Conservation (phyloP, 2,797 vertebrate species). For the Vespertilio murinus region DNA sequence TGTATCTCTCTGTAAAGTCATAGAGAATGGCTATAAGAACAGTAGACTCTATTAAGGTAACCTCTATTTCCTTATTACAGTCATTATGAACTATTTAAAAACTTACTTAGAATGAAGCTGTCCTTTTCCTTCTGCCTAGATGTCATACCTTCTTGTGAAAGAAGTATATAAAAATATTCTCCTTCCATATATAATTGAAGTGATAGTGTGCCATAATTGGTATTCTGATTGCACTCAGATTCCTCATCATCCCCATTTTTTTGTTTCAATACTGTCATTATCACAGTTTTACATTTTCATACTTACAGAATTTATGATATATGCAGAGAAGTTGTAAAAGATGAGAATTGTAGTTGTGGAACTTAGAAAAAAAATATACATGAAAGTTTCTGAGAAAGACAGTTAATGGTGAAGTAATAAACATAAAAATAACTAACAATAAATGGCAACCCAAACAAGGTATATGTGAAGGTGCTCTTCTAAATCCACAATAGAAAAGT, state of each 20-base stretch:
- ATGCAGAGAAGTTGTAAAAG: constrained; percentile 63
- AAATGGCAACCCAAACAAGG: neutral
- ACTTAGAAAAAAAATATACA: constrained; percentile 7
- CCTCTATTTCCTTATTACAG: constrained; percentile 42
- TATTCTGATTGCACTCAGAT: constrained; percentile 75
- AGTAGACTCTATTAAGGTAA: constrained; percentile 57
- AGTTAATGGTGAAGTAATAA: constrained; percentile 19
- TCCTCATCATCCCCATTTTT: constrained; percentile 76
- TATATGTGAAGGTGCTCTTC: neutral
- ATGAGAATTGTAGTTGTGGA: constrained; percentile 20
- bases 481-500: neutral
- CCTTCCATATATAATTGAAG: constrained; percentile 67
- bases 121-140: constrained; percentile 67
- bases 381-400: constrained; percentile 26
- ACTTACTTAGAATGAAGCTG: constrained; percentile 66
- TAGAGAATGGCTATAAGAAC: neutral
- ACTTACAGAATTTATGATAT: constrained; percentile 64
- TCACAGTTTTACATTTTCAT: constrained; percentile 76
- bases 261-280: constrained; percentile 79
- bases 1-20: constrained; percentile 46
- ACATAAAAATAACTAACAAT: constrained; percentile 16
- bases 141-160: constrained; percentile 69
- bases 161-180: constrained; percentile 76
- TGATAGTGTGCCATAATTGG: constrained; percentile 64
- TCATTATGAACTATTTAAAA: constrained; percentile 69